A percentile compares a stretch with the other conserved stretches of the same genome.
Conservation (phyloP, 2,888 invertebrate genomes). For the Pharmacophagus antenor region DNA sequence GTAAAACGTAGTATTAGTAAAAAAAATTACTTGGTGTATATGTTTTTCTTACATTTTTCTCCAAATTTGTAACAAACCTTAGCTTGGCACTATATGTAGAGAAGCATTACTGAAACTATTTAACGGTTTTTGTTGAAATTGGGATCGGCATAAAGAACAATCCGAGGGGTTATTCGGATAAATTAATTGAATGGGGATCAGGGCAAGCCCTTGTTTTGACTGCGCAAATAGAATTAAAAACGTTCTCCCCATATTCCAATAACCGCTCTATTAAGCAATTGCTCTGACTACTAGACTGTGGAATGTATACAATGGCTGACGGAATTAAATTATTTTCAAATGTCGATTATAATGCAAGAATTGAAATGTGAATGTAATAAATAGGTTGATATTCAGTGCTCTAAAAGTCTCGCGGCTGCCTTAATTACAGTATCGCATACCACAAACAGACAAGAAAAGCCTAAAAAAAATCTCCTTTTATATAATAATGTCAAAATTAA, state of each 20-base stretch:
- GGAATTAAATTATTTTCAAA: slow-evolving; percentile 23
- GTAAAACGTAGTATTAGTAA: too few species aligned
- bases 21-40: too few species aligned
- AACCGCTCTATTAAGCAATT: slow-evolving; percentile 65
- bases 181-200: slow-evolving; percentile 70
- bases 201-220: slow-evolving; percentile 64
- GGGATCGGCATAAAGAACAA: slow-evolving; percentile 21
- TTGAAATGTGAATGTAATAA: too few species aligned
- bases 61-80: too few species aligned
- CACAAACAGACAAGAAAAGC: too few species aligned
- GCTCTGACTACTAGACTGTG: slow-evolving; percentile 31
- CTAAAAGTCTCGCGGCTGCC: background rate
- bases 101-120: background rate
- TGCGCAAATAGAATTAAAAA: slow-evolving; percentile 73
- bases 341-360: background rate
- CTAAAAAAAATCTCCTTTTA: background rate
- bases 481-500: too few species aligned
- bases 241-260: slow-evolving; percentile 54
- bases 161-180: slow-evolving; percentile 45
- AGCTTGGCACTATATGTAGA: background rate
- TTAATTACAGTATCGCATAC: too few species aligned
- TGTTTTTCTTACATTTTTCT: too few species aligned
- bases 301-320: slow-evolving; percentile 23
- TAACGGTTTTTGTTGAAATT: slow-evolving; percentile 1
- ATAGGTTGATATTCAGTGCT: background rate